phyloP scores from a whole-genome alignment of 2,888 invertebrate genomes.

The Holacanthella duospinosa region DNA sequence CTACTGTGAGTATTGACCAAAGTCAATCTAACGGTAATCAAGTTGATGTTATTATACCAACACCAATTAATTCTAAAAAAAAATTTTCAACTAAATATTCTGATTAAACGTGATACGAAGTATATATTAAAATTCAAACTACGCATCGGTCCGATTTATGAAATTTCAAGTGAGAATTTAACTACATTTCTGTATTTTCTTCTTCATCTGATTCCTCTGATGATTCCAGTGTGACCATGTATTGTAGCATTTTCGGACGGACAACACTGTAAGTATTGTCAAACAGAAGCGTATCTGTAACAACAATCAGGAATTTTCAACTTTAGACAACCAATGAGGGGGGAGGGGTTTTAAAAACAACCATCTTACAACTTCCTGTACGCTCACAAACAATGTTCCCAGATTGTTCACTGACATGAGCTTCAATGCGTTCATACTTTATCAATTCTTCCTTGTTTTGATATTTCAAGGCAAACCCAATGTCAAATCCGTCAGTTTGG shows the following conservation, averaged over 20 bases:
- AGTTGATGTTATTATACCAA: no score
- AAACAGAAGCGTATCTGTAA: constrained; percentile 17
- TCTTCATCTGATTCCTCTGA: constrained; percentile 18
- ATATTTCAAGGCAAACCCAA: constrained; percentile 11
- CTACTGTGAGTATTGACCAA: no score
- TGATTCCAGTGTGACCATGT: constrained; percentile 17
- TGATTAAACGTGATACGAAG: no score
- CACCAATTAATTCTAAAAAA: no score
- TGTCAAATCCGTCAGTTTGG: constrained; percentile 13
- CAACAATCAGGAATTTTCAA: neutral
- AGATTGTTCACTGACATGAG: constrained; percentile 9
- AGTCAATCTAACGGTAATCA: no score
- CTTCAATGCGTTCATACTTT: constrained; percentile 2
- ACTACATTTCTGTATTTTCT: neutral
- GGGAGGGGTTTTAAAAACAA: neutral
- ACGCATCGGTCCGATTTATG: no score
- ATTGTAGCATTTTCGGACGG: constrained; percentile 16
- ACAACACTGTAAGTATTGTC: constrained; percentile 23
- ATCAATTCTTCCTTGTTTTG: neutral
- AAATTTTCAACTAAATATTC: no score
- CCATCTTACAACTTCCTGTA: constrained; percentile 12
- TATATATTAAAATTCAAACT: no score
- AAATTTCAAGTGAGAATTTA: neutral
- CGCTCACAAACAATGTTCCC: constrained; percentile 6
- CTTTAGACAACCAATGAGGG: neutral